Conservation (phyloP, 2,113 vertebrate genomes). For the Alces alces region DNA sequence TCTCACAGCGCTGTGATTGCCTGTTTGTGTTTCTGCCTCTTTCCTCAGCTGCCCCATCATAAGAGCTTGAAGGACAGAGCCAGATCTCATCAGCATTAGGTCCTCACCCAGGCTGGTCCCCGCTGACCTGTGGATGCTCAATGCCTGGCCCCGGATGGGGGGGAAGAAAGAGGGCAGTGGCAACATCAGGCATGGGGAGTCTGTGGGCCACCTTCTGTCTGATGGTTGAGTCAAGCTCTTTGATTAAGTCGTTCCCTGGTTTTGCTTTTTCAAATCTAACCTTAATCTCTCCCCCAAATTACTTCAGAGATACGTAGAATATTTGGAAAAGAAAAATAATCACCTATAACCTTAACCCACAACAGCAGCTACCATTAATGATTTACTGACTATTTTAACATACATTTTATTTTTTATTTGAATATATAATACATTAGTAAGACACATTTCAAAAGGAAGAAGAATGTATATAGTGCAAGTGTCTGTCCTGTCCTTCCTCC, state of each 20-base stretch:
- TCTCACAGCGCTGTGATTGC: no score
- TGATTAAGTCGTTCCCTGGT: background rate
- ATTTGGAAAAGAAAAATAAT: background rate
- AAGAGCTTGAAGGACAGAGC: background rate
- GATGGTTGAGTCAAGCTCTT: background rate
- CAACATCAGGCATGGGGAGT: background rate
- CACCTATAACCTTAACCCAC: background rate
- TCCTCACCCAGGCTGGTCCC: background rate
- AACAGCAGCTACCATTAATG: background rate
- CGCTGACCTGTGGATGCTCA: accelerated
- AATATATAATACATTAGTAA: background rate
- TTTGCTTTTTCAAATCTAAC: background rate
- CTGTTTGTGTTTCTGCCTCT: background rate
- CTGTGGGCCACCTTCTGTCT: background rate
- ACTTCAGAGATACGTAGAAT: background rate
- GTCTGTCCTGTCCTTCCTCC: background rate
- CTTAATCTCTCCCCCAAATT: background rate
- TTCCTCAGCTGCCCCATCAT: background rate
- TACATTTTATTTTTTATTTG: background rate
- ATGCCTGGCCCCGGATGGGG: accelerated
- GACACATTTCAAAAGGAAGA: background rate
- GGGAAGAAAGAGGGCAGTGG: no score
- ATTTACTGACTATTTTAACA: background rate
- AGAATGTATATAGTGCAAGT: background rate
- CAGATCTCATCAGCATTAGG: background rate